phyloP scores from a whole-genome alignment of 1,140 invertebrate genomes.

The Drosophila gunungcola region DNA sequence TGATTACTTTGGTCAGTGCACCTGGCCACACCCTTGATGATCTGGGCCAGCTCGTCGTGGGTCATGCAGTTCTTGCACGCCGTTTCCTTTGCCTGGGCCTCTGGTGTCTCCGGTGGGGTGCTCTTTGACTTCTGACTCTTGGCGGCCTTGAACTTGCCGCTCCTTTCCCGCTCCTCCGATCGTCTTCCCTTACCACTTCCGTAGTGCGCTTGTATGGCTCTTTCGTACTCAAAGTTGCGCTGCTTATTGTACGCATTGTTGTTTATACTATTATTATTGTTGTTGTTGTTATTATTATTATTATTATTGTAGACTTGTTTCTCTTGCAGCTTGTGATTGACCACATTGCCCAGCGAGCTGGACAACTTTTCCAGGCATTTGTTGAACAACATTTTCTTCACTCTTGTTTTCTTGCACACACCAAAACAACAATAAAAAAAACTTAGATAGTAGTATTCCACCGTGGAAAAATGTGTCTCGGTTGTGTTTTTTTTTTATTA shows the following conservation, averaged over 20 bases:
- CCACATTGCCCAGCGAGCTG: constrained; percentile 72
- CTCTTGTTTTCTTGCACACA: constrained; percentile 19
- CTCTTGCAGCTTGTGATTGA: constrained; percentile 72
- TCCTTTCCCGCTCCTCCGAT: constrained; percentile 13
- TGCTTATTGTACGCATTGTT: constrained; percentile 61
- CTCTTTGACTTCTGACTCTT: constrained; percentile 53
- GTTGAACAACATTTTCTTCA: constrained; percentile 76
- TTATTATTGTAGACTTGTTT: constrained; percentile 62
- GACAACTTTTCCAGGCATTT: constrained; percentile 80
- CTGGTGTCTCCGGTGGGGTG: constrained; percentile 1
- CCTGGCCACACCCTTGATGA: constrained; percentile 58
- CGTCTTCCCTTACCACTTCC: constrained; percentile 25
- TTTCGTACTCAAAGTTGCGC: constrained; percentile 67
- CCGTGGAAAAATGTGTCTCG: constrained; percentile 36
- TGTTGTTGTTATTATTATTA: constrained; percentile 28
- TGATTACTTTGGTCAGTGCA: constrained; percentile 12
- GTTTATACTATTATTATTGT: constrained; percentile 42
- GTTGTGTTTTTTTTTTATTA: constrained; percentile 4
- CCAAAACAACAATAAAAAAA: constrained; percentile 12
- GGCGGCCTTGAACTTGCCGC: constrained; percentile 29
- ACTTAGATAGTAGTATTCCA: constrained; percentile 32
- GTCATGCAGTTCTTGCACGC: constrained; percentile 62
- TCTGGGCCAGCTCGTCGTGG: constrained; percentile 74
- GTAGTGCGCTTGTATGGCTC: constrained; percentile 68
- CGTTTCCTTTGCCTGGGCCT: constrained; percentile 2